phyloP scores from a whole-genome alignment of 2,113 vertebrate genomes.

The Pardalotus punctatus region DNA sequence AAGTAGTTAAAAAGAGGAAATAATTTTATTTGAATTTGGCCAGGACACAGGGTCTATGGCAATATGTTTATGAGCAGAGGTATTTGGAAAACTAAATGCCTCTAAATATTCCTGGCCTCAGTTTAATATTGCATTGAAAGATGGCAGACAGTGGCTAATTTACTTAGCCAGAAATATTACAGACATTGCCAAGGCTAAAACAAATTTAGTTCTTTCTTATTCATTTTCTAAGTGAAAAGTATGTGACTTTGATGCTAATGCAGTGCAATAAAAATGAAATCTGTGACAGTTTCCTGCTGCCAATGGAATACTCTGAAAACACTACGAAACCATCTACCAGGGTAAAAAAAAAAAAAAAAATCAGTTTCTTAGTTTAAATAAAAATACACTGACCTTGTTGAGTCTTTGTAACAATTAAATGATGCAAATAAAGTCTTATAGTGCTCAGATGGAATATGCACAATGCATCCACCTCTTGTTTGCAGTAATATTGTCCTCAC shows the following conservation, averaged over 20 bases:
- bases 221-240: neutral
- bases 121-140: neutral
- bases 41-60: neutral
- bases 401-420: neutral
- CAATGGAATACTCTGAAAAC: neutral
- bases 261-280: neutral
- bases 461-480: neutral
- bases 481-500: neutral
- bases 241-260: neutral
- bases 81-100: neutral
- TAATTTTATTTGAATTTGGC: neutral
- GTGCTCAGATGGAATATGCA: neutral
- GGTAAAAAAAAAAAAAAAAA: neutral
- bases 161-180: neutral
- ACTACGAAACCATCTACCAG: neutral
- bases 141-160: neutral
- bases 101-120: constrained; percentile 6
- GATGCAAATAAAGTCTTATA: neutral
- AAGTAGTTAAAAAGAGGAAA: neutral
- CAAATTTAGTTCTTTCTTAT: neutral
- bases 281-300: neutral
- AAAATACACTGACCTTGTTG: neutral
- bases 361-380: neutral
- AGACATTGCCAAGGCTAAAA: neutral
- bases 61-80: neutral